Percentiles rank a stretch among this genome's conserved stretches.
phyloP scores from a whole-genome alignment of 2,888 invertebrate species.

The Octodonta nipae region DNA sequence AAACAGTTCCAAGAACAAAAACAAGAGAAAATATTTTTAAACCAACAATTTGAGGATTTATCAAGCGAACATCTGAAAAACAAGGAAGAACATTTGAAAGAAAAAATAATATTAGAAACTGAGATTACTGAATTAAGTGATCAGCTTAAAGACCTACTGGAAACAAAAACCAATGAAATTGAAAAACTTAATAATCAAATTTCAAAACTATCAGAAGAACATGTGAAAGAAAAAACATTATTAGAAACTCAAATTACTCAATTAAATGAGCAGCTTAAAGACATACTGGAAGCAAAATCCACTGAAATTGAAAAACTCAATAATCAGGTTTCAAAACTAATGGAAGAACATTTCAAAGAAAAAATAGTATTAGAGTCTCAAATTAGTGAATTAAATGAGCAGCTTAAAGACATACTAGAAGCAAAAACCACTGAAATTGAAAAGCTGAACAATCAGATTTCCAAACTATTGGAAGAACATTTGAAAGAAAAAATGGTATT shows the following conservation, averaged over 20 bases:
- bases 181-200: too few species aligned
- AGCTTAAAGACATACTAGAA: not conserved
- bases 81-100: not conserved
- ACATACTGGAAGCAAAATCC: not conserved
- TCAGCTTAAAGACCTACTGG: not conserved
- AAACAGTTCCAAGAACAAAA: too few species aligned
- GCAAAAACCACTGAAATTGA: too few species aligned
- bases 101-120: not conserved
- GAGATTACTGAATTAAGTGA: not conserved
- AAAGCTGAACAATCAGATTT: too few species aligned
- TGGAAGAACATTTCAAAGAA: not conserved
- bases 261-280: not conserved
- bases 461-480: too few species aligned
- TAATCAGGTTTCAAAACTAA: too few species aligned
- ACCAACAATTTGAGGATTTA: too few species aligned
- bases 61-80: too few species aligned
- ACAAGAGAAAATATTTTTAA: too few species aligned
- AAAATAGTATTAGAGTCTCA: not conserved
- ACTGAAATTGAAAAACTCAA: too few species aligned
- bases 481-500: not conserved
- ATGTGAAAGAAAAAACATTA: not conserved
- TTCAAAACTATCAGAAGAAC: too few species aligned
- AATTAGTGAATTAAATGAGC: not conserved
- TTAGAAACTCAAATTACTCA: not conserved
- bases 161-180: too few species aligned